Evolutionary conservation across 2,888 invertebrate genomes (phyloP).

Genomic region (Hypolimnas misippus): DNA sequence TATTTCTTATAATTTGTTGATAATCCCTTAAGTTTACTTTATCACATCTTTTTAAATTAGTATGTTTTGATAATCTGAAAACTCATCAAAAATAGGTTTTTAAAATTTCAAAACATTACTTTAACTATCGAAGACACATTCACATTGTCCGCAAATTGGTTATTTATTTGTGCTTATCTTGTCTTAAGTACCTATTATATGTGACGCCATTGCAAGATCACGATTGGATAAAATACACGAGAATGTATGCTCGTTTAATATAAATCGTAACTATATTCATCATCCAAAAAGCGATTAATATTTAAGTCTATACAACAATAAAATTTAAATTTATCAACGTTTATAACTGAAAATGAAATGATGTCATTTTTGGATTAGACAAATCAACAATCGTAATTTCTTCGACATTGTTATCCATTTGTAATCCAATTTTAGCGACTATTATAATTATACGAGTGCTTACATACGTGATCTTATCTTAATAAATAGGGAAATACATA

Average conservation of each 20-base stretch:
- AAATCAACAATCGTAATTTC: conserved; percentile 23
- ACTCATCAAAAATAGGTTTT: too few relatives aligned
- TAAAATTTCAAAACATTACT: too few relatives aligned
- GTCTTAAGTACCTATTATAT: neutral
- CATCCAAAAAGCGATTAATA: neutral
- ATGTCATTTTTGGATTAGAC: conserved; percentile 27
- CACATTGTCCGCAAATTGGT: too few relatives aligned
- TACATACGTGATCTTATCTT: too few relatives aligned
- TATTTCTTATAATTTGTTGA: too few relatives aligned
- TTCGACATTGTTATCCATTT: conserved; percentile 20
- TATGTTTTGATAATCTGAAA: too few relatives aligned
- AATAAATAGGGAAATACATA: conserved; percentile 45
- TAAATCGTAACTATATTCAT: neutral
- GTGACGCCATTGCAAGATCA: neutral
- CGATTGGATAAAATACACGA: neutral
- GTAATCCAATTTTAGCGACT: conserved; percentile 24
- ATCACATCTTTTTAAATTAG: too few relatives aligned
- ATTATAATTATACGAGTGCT: conserved; percentile 7
- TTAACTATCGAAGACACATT: too few relatives aligned
- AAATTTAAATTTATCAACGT: neutral
- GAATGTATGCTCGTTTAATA: too few relatives aligned
- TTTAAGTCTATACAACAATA: neutral
- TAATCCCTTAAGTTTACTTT: too few relatives aligned
- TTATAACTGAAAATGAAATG: conserved; percentile 18
- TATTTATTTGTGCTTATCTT: neutral